Evolutionary conservation across 2,888 invertebrate genomes (phyloP).

Genomic region (Hemithea aestivaria): DNA sequence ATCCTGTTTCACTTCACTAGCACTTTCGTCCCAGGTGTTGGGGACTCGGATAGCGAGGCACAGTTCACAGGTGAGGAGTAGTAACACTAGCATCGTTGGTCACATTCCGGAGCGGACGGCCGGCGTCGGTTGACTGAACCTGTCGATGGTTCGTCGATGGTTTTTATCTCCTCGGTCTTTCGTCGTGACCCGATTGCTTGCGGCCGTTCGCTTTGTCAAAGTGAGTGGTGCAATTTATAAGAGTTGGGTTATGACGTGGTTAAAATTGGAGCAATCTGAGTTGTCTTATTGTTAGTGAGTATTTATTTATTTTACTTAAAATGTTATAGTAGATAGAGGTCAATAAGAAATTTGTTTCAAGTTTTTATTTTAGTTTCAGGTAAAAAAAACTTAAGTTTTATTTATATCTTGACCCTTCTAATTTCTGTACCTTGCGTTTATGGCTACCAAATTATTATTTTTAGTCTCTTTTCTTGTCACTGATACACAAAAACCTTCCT

Average conservation of each 20-base stretch:
- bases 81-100: constrained; percentile 55
- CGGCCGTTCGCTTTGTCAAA: constrained; percentile 59
- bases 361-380: no score
- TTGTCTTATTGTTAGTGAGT: no score
- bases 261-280: no score
- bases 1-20: constrained; percentile 54
- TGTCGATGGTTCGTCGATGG: constrained; percentile 49
- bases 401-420: no score
- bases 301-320: no score
- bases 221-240: constrained; percentile 34
- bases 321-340: no score
- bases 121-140: constrained; percentile 66
- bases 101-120: constrained; percentile 64
- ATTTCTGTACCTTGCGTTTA: no score
- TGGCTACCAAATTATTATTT: no score
- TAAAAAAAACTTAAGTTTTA: no score
- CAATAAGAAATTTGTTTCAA: no score
- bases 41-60: constrained; percentile 63
- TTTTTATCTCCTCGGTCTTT: constrained; percentile 76
- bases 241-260: constrained; percentile 23
- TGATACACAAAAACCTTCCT: no score
- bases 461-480: no score
- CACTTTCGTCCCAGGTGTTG: constrained; percentile 49
- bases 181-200: constrained; percentile 66
- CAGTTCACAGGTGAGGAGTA: constrained; percentile 55